These are phyloP conservation scores for Pterophyllum scalare DNA, from an alignment of 2,113 vertebrate species.

Conservation along the genomic window DNA sequence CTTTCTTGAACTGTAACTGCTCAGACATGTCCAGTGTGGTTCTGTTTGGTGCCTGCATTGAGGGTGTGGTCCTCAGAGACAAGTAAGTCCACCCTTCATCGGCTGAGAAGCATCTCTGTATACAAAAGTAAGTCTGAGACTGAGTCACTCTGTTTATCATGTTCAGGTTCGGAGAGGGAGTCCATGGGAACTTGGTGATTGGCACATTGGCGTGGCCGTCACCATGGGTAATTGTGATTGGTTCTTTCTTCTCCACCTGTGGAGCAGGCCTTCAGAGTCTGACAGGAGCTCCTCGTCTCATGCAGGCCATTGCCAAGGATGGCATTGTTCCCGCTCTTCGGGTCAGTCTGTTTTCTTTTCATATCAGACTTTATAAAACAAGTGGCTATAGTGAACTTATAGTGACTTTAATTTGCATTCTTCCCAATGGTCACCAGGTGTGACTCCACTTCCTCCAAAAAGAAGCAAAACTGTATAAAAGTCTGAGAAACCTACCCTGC, in stretches of 20 bases:
- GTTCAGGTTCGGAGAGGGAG: constrained; percentile 92
- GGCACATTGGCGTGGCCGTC: constrained; percentile 96
- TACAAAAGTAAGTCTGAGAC: neutral
- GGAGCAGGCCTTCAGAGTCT: constrained; percentile 96
- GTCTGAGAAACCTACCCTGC: neutral
- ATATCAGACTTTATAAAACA: neutral
- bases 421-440: neutral
- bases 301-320: constrained; percentile 95
- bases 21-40: constrained; percentile 92
- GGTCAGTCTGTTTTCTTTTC: constrained; percentile 76
- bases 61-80: constrained; percentile 93
- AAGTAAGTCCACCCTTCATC: constrained; percentile 84
- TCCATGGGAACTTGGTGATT: constrained; percentile 95
- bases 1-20: constrained; percentile 75
- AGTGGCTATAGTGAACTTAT: neutral
- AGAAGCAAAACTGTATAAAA: neutral
- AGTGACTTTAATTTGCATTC: neutral
- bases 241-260: constrained; percentile 97
- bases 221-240: constrained; percentile 97
- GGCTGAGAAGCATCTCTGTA: neutral
- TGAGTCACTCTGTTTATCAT: neutral
- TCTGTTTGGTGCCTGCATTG: constrained; percentile 95
- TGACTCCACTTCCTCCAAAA: neutral
- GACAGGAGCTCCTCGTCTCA: constrained; percentile 93
- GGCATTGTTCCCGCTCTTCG: constrained; percentile 94